Conservation (phyloP, 2,113 vertebrate species). For the Penelope pileata region DNA sequence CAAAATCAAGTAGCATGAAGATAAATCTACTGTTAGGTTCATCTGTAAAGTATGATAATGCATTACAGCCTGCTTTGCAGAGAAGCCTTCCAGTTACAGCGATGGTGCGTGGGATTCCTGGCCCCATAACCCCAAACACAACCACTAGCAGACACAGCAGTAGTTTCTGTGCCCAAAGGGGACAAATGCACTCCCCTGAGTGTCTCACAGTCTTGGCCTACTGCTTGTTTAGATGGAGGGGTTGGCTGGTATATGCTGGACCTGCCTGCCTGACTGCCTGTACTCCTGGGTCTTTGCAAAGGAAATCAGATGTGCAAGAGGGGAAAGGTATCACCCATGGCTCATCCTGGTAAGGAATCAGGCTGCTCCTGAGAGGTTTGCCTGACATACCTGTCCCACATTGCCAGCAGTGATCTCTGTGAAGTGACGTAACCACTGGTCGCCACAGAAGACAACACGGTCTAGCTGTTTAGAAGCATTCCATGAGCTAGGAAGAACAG, state of each 20-base stretch:
- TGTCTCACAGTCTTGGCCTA: background rate
- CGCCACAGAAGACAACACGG: rapidly evolving
- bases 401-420: background rate
- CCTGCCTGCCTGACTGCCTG: background rate
- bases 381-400: background rate
- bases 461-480: background rate
- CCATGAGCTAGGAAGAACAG: background rate
- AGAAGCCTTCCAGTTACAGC: background rate
- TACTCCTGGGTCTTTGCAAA: background rate
- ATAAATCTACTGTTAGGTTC: background rate
- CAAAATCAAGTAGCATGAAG: background rate
- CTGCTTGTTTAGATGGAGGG: background rate
- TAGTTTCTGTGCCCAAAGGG: background rate
- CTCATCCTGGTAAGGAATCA: background rate
- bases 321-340: background rate
- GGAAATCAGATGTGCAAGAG: background rate
- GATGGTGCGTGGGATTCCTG: background rate
- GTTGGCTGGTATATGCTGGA: background rate
- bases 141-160: background rate
- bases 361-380: background rate
- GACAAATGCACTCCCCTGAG: background rate
- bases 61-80: background rate
- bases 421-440: background rate
- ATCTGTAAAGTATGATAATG: background rate
- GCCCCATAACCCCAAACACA: background rate